Percentiles rank a stretch among this genome's conserved stretches.
Evolutionary conservation across 2,888 invertebrate genomes (phyloP).

Genomic region (Andricus quercusramuli): DNA sequence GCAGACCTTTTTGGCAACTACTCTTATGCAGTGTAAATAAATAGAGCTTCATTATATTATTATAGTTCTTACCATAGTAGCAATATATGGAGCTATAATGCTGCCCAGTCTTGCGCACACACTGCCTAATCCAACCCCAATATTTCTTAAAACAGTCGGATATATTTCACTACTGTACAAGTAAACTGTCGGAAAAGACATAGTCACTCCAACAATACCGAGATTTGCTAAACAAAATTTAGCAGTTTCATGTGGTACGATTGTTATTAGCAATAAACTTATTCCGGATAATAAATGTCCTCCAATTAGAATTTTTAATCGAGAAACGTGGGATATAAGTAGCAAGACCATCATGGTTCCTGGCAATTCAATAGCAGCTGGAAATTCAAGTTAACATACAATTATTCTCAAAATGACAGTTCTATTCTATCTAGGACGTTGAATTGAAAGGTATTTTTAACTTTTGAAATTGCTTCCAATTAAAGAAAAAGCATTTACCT

Average conservation of each 20-base stretch:
- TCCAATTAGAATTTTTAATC: slow-evolving; percentile 71
- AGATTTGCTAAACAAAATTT: slow-evolving; percentile 85
- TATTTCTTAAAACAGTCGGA: slow-evolving; percentile 93
- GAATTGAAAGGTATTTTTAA: too few species aligned
- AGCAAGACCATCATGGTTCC: slow-evolving; percentile 69
- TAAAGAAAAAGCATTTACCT: slow-evolving; percentile 69
- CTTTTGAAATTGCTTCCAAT: background rate
- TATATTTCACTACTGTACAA: slow-evolving; percentile 93
- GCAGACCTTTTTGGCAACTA: too few species aligned
- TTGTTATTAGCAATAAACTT: slow-evolving; percentile 65
- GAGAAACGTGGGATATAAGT: slow-evolving; percentile 73
- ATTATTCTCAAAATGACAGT: background rate
- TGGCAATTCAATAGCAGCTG: slow-evolving; percentile 73
- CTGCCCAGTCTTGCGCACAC: slow-evolving; percentile 92
- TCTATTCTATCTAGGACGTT: too few species aligned
- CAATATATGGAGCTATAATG: slow-evolving; percentile 91
- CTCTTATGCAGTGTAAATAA: too few species aligned
- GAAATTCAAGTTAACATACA: slow-evolving; percentile 45
- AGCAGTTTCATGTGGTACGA: slow-evolving; percentile 67
- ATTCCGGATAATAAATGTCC: slow-evolving; percentile 69
- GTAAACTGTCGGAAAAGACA: slow-evolving; percentile 92
- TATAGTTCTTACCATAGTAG: slow-evolving; percentile 80
- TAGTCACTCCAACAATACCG: slow-evolving; percentile 90
- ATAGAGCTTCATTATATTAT: too few species aligned
- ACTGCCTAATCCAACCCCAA: slow-evolving; percentile 91